Conservation (phyloP, 2,113 vertebrate genomes). For the Tetrax tetrax region DNA sequence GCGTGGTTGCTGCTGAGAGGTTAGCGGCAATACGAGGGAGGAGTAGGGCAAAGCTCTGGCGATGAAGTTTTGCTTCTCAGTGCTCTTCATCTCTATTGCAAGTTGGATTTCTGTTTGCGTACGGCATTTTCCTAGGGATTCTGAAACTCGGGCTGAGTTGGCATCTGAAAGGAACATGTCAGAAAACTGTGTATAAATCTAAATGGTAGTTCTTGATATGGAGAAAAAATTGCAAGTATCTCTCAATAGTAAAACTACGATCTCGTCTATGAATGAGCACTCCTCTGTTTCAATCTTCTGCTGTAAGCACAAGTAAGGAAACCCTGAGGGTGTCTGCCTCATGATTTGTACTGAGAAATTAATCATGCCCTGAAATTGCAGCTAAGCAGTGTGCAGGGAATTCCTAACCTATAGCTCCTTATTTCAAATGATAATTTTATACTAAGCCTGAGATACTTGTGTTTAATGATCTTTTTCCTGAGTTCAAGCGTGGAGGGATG, state of each 20-base stretch:
- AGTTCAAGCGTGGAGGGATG: neutral
- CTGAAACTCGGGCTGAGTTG: neutral
- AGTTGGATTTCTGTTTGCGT: neutral
- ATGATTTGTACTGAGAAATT: conserved; percentile 43
- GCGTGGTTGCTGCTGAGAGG: neutral
- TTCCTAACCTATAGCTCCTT: conserved; percentile 51
- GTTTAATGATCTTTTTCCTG: conserved; percentile 24
- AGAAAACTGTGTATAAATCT: neutral
- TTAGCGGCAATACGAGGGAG: neutral
- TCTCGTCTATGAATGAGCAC: neutral
- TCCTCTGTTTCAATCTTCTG: conserved; percentile 14
- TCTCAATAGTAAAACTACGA: neutral
- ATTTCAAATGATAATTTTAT: conserved; percentile 37
- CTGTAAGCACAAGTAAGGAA: conserved; percentile 8
- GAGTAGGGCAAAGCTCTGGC: neutral
- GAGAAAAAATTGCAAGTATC: neutral
- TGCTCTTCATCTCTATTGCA: neutral
- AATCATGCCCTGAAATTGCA: conserved; percentile 48
- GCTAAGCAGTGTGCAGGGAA: conserved; percentile 57
- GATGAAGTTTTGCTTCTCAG: neutral
- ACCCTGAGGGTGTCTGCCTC: conserved; percentile 19
- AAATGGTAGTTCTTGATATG: neutral
- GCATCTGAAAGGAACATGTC: neutral
- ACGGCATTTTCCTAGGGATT: neutral
- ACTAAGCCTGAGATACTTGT: neutral